Evolutionary conservation across 2,888 invertebrate species (phyloP).

Genomic region (Chymomyza caudatula): DNA sequence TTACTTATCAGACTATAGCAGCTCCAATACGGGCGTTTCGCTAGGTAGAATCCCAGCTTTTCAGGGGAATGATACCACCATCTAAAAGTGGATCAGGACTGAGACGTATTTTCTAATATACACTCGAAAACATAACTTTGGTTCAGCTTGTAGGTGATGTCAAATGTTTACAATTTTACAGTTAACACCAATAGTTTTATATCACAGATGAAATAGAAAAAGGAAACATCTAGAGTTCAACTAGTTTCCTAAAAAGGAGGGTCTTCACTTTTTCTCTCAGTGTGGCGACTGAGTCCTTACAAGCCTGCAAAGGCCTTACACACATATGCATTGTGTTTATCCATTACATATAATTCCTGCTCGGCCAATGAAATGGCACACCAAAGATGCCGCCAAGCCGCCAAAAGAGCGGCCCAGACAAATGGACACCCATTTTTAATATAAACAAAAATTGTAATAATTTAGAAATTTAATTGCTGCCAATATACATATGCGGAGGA

Average conservation of each 20-base stretch:
- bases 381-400: constrained; percentile 21
- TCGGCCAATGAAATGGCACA: neutral
- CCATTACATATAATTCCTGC: neutral
- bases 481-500: constrained; percentile 4
- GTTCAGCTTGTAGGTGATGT: too few species aligned
- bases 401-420: constrained; percentile 19
- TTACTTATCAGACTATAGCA: too few species aligned
- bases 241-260: neutral
- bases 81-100: too few species aligned
- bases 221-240: too few species aligned
- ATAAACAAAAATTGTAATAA: constrained; percentile 23
- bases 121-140: too few species aligned
- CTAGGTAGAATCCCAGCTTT: too few species aligned
- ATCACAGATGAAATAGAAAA: too few species aligned
- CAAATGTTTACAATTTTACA: too few species aligned
- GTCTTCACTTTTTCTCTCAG: neutral
- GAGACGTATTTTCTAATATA: too few species aligned
- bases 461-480: constrained; percentile 18
- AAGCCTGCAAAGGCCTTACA: neutral
- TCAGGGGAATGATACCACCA: too few species aligned
- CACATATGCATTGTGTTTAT: neutral
- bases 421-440: constrained; percentile 42
- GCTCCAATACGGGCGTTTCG: too few species aligned
- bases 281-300: neutral
- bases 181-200: too few species aligned